Evolutionary conservation across 1,140 invertebrate genomes (phyloP).

Genomic region (Agrypnia vestita): DNA sequence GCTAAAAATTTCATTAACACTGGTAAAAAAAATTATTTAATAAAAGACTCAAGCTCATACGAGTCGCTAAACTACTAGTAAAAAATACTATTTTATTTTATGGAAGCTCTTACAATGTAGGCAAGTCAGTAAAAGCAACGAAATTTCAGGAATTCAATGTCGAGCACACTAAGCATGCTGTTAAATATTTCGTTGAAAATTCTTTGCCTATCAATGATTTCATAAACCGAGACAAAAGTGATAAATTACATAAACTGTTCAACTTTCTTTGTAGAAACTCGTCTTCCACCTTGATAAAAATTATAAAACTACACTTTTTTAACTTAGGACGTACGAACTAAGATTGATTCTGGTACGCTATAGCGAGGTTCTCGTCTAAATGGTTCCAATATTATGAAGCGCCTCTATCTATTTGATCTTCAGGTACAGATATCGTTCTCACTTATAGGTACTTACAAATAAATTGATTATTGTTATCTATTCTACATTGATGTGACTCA

Average conservation of each 20-base stretch:
- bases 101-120: slow-evolving; percentile 7
- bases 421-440: no score
- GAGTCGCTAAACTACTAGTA: no score
- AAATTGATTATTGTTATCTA: neutral
- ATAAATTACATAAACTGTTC: slow-evolving; percentile 10
- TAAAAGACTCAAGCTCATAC: no score
- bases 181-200: neutral
- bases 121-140: slow-evolving; percentile 42
- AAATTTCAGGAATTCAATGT: neutral
- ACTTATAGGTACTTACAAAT: no score
- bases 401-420: no score
- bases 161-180: neutral
- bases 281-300: slow-evolving; percentile 32
- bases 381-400: no score
- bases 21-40: no score
- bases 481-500: neutral
- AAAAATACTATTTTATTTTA: neutral
- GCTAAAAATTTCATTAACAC: no score
- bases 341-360: no score
- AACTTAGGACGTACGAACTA: no score
- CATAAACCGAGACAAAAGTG: neutral
- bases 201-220: neutral
- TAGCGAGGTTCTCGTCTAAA: no score
- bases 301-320: neutral
- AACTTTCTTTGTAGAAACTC: slow-evolving; percentile 2